Evolutionary conservation across 1,140 invertebrate genomes (phyloP).

Genomic region (Neoseiulus cucumeris): DNA sequence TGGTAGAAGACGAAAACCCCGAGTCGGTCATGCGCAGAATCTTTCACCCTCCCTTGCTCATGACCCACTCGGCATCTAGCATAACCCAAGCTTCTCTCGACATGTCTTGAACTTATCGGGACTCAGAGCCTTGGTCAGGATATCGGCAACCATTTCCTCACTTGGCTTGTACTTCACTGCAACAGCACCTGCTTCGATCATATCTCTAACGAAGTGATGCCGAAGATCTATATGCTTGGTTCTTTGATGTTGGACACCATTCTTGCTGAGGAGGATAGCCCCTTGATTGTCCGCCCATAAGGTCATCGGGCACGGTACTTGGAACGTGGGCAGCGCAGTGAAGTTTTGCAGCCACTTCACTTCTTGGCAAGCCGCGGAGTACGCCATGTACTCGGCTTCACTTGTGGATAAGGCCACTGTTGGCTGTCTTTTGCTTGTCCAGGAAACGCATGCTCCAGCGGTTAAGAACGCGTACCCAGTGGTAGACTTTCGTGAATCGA

Average conservation of each 20-base stretch:
- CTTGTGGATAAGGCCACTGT: constrained; percentile 26
- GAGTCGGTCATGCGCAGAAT: no score
- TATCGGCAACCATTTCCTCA: no score
- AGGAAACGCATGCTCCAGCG: constrained; percentile 21
- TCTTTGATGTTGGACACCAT: constrained; percentile 26
- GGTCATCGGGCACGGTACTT: constrained; percentile 19
- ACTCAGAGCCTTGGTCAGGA: no score
- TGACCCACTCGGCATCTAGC: no score
- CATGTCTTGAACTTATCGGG: no score
- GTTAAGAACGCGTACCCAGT: constrained; percentile 24
- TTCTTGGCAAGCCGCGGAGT: constrained; percentile 25
- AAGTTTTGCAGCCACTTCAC: constrained; percentile 25
- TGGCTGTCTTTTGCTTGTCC: constrained; percentile 27
- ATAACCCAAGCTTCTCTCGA: no score
- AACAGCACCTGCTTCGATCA: no score
- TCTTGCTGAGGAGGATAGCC: constrained; percentile 23
- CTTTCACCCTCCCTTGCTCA: no score
- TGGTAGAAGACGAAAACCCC: no score
- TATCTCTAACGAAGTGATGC: constrained; percentile 25
- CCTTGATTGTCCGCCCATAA: constrained; percentile 25
- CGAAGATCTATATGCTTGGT: constrained; percentile 28
- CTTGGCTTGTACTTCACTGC: no score
- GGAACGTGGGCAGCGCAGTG: no score
- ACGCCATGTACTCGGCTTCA: constrained; percentile 28
- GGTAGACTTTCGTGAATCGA: constrained; percentile 22